Percentiles rank a stretch among this genome's conserved stretches.
These are phyloP conservation scores for Sinohyriopsis cumingii DNA, from an alignment of 2,888 invertebrate species.

Conservation along the genomic window DNA sequence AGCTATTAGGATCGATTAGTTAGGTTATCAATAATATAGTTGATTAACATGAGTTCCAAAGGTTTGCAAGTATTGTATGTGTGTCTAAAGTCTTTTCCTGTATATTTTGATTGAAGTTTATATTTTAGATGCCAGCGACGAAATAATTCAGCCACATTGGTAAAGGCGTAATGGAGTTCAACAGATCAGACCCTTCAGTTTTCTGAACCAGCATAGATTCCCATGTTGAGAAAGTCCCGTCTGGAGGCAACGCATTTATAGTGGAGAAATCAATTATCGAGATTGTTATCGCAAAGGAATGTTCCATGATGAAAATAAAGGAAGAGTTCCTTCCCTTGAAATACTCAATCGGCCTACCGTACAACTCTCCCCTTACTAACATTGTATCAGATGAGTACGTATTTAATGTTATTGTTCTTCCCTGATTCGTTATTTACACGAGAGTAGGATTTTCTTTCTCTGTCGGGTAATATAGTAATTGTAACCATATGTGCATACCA, in stretches of 20 bases:
- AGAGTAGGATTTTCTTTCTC: neutral
- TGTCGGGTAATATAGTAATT: too few species aligned
- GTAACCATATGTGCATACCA: too few species aligned
- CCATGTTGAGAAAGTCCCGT: conserved; percentile 27
- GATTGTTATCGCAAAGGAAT: conserved; percentile 40
- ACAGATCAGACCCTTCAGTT: conserved; percentile 39
- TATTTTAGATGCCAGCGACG: conserved; percentile 8
- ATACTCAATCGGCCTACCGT: conserved; percentile 54
- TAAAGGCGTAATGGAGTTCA: conserved; percentile 28
- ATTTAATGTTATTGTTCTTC: neutral
- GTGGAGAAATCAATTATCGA: conserved; percentile 33
- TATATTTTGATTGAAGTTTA: too few species aligned
- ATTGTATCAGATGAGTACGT: conserved; percentile 59
- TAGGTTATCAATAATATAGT: too few species aligned
- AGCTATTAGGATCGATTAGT: too few species aligned
- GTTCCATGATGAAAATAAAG: conserved; percentile 52
- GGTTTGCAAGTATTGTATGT: too few species aligned
- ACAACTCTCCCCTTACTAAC: conserved; percentile 49
- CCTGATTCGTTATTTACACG: too few species aligned
- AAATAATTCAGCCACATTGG: conserved; percentile 13
- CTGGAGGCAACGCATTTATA: conserved; percentile 28
- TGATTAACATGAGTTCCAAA: too few species aligned
- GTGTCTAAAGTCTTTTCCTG: too few species aligned
- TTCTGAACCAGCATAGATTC: conserved; percentile 14
- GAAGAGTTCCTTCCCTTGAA: too few species aligned